Evolutionary conservation across 1,140 invertebrate genomes (phyloP).

Genomic region (Drosophila trapezifrons): DNA sequence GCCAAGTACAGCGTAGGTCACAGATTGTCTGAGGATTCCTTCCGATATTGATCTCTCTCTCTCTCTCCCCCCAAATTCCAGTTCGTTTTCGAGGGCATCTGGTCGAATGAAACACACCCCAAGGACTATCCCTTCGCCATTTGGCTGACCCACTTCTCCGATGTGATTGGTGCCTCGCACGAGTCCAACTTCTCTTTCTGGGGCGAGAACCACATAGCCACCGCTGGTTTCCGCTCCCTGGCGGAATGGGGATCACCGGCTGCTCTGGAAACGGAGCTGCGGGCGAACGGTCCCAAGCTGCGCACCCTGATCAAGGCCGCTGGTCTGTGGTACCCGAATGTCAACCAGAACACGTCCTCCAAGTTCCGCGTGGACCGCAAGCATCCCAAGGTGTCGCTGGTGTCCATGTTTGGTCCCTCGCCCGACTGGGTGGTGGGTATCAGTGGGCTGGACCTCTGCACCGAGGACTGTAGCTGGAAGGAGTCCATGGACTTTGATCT

Average conservation of each 20-base stretch:
- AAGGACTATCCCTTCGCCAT: conserved; percentile 96
- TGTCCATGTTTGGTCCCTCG: conserved; percentile 97
- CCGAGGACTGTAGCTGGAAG: conserved; percentile 94
- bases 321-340: conserved; percentile 96
- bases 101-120: conserved; percentile 98
- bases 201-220: conserved; percentile 95
- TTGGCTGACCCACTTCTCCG: conserved; percentile 98
- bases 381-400: conserved; percentile 95
- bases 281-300: conserved; percentile 91
- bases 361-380: conserved; percentile 94
- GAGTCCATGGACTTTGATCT: conserved; percentile 92
- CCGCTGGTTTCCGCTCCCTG: conserved; percentile 94
- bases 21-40: not conserved
- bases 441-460: conserved; percentile 93
- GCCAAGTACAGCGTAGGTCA: conserved; percentile 92
- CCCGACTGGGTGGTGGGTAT: conserved; percentile 98
- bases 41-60: not conserved
- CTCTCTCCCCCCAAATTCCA: conserved; percentile 74
- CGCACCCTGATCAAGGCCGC: conserved; percentile 97
- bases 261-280: conserved; percentile 95
- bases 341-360: conserved; percentile 94
- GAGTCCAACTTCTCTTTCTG: conserved; percentile 96
- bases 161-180: conserved; percentile 98
- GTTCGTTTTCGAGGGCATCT: conserved; percentile 97
- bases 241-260: conserved; percentile 90